Evolutionary conservation across 2,888 invertebrate genomes (phyloP), one percentile per base, ranked within the genome.

Genomic region (Alcis repandata): DNA sequence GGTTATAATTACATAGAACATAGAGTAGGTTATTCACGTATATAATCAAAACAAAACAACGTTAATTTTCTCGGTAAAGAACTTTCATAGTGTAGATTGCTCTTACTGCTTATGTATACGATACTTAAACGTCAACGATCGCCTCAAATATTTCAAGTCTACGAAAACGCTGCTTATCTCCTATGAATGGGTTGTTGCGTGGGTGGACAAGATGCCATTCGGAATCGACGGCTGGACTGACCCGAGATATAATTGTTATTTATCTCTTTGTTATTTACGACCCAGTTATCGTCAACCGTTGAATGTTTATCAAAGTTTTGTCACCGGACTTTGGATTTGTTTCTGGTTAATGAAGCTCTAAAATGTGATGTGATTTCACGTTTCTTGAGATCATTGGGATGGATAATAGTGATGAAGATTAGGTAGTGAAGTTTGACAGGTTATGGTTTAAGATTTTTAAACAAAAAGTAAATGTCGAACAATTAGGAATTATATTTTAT

Each of bases 181-280:
- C 74, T 79, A 83, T 82, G 82, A 79, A 84, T 78, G 77, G 73
- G 70, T 73, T 54, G 54, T 58, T 82, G 88, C 88, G 84, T 90
- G 90, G 79, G 90, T 81, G 76, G 69, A 64, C 59, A 43, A 79
- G 77, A 85, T 79, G 81, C 80, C 78, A 84, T 85, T 80, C 82
- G 79, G 85, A 86, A 85, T 82, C 77, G 79, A 75, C 79, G 79
- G 77, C 79, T 82, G 75, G 71, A 79, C 83, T 81, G 79, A 80
- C 73, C 80, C 73, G 79, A 74, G 79, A 84, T 82, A 86, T 86
- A 83, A 89, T 87, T 87, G 86, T 85, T 82, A 74, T 86, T 85
- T 85, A 86, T 87, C 79, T 85, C 49, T 70, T 62, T 63, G 75
- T 81, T 81, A 79, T 84, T 85, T 85, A 85, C 77, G 75, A 74